A percentile compares a stretch with the other conserved stretches of the same genome.
Evolutionary conservation across 2,113 vertebrate genomes (phyloP).

Genomic region (human): GRCh38 chr2:167929501-167930000

Average conservation of each 20-base stretch:
- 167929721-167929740: neutral
- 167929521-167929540: constrained; percentile 40
- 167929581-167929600: constrained; percentile 56
- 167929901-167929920: neutral
- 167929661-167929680: constrained; percentile 64
- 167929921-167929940: constrained; percentile 33
- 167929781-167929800: neutral
- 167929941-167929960: constrained; percentile 53
- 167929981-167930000: constrained; percentile 46
- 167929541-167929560: constrained; percentile 38
- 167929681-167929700: constrained; percentile 33
- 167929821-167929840: neutral
- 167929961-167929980: constrained; percentile 30
- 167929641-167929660: neutral
- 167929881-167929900: constrained; percentile 26
- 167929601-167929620: constrained; percentile 61
- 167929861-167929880: constrained; percentile 42
- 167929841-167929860: constrained; percentile 20
- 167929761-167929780: neutral
- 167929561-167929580: constrained; percentile 62
- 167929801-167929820: neutral
- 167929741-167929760: neutral
- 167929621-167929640: constrained; percentile 59
- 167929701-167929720: neutral
- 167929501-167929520: constrained; percentile 58